Conservation (phyloP, 2,113 vertebrate species). For the Saccopteryx bilineata region DNA sequence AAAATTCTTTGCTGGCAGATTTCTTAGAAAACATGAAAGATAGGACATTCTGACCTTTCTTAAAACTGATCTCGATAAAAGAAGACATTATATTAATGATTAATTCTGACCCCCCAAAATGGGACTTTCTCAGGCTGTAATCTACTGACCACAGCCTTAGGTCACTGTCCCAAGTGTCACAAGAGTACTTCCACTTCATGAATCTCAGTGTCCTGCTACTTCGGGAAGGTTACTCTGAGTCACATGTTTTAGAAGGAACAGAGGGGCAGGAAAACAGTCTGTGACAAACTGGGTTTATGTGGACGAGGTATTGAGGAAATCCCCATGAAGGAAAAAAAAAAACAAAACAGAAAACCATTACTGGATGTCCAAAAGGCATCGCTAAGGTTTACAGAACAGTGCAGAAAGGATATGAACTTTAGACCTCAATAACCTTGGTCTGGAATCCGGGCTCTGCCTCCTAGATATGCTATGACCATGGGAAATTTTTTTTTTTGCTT, state of each 20-base stretch:
- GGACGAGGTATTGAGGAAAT: neutral
- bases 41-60: slow-evolving; percentile 49
- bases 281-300: slow-evolving; percentile 52
- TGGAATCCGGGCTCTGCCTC: neutral
- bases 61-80: slow-evolving; percentile 21
- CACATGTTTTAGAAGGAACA: slow-evolving; percentile 60
- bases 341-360: neutral
- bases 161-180: slow-evolving; percentile 36
- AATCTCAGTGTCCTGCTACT: slow-evolving; percentile 26
- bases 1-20: neutral
- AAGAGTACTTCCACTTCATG: slow-evolving; percentile 24
- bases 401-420: neutral
- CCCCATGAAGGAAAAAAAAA: slow-evolving; percentile 13
- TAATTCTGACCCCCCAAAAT: neutral
- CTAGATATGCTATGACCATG: accelerated
- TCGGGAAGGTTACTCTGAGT: slow-evolving; percentile 59
- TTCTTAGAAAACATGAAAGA: slow-evolving; percentile 41
- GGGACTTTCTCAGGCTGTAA: neutral
- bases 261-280: slow-evolving; percentile 39
- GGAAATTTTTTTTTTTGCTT: neutral
- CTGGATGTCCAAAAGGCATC: neutral
- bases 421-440: neutral
- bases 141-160: slow-evolving; percentile 41
- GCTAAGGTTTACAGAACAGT: neutral
- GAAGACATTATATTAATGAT: slow-evolving; percentile 32